These are phyloP conservation scores for Apeira syringaria DNA, from an alignment of 2,888 invertebrate genomes.

Conservation along the genomic window DNA sequence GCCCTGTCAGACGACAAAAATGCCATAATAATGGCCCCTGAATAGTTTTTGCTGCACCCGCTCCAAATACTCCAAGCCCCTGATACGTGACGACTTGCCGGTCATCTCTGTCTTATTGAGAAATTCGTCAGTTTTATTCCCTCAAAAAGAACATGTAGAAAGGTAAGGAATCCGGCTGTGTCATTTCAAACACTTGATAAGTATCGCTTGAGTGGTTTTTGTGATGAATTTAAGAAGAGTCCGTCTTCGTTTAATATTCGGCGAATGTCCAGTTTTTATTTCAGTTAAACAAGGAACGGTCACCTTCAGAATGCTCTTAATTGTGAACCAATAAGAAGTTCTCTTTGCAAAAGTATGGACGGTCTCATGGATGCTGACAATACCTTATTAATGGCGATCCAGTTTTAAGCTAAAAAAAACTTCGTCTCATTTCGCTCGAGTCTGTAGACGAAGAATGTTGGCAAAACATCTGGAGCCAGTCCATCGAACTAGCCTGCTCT, in stretches of 20 bases:
- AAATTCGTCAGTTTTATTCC: constrained; percentile 82
- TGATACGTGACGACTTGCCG: constrained; percentile 76
- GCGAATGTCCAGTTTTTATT: constrained; percentile 71
- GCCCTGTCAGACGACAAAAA: constrained; percentile 83
- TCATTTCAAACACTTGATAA: constrained; percentile 84
- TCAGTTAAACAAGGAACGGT: constrained; percentile 66
- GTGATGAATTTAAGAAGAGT: constrained; percentile 71
- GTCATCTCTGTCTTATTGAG: constrained; percentile 82
- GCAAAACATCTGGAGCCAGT: constrained; percentile 23
- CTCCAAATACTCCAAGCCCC: constrained; percentile 76
- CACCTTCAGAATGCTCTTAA: constrained; percentile 77
- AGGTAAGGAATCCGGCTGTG: constrained; percentile 78
- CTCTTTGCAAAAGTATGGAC: constrained; percentile 52
- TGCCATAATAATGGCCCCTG: constrained; percentile 82
- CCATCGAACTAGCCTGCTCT: constrained; percentile 21
- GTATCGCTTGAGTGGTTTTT: constrained; percentile 75
- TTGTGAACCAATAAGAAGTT: constrained; percentile 76
- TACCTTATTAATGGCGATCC: constrained; percentile 58
- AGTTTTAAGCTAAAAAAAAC: constrained; percentile 41
- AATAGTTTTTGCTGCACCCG: constrained; percentile 81
- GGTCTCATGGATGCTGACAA: constrained; percentile 44
- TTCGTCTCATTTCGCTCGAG: constrained; percentile 19
- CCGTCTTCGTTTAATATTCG: constrained; percentile 71
- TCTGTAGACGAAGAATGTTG: constrained; percentile 24
- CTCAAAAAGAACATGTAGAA: constrained; percentile 66